These are phyloP conservation scores for Corydoras sp. DNA, from an alignment of 2,113 vertebrate genomes.

Conservation along the genomic window DNA sequence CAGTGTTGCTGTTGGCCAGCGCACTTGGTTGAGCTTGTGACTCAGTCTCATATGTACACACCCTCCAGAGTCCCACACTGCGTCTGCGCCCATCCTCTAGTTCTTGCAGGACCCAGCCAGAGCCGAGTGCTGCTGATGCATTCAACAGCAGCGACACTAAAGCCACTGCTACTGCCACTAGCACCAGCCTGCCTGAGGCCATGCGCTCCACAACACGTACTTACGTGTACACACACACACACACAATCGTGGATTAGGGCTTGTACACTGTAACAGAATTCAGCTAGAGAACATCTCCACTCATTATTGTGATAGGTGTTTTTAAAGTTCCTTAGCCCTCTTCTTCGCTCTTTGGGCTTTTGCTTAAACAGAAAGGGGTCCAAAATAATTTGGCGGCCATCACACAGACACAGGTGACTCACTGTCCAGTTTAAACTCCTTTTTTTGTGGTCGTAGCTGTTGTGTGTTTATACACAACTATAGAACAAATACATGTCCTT, in stretches of 20 bases:
- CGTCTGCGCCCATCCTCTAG: slow-evolving; percentile 87
- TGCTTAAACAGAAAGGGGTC: slow-evolving; percentile 62
- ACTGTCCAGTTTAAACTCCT: slow-evolving; percentile 9
- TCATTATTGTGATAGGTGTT: slow-evolving; percentile 73
- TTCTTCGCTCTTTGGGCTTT: slow-evolving; percentile 79
- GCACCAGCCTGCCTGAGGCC: slow-evolving; percentile 89
- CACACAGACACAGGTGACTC: slow-evolving; percentile 52
- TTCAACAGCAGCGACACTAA: slow-evolving; percentile 91
- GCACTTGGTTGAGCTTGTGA: slow-evolving; percentile 53
- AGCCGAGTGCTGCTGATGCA: slow-evolving; percentile 87
- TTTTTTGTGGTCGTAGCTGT: no score
- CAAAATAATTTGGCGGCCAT: slow-evolving; percentile 72
- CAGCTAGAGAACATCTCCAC: slow-evolving; percentile 93
- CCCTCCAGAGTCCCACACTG: slow-evolving; percentile 90
- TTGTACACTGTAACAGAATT: slow-evolving; percentile 42
- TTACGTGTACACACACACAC: slow-evolving; percentile 3
- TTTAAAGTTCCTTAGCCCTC: slow-evolving; percentile 73
- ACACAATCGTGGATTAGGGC: slow-evolving; percentile 37
- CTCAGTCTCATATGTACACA: slow-evolving; percentile 68
- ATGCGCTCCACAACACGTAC: slow-evolving; percentile 59
- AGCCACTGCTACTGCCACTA: slow-evolving; percentile 85
- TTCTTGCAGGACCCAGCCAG: slow-evolving; percentile 89
- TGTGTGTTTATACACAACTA: background rate
- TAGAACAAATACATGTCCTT: background rate
- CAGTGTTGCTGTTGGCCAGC: slow-evolving; percentile 20